A percentile compares a stretch with the other conserved stretches of the same genome.
Evolutionary conservation across 2,888 invertebrate genomes (phyloP).

Genomic region (Leptopilina myrica): DNA sequence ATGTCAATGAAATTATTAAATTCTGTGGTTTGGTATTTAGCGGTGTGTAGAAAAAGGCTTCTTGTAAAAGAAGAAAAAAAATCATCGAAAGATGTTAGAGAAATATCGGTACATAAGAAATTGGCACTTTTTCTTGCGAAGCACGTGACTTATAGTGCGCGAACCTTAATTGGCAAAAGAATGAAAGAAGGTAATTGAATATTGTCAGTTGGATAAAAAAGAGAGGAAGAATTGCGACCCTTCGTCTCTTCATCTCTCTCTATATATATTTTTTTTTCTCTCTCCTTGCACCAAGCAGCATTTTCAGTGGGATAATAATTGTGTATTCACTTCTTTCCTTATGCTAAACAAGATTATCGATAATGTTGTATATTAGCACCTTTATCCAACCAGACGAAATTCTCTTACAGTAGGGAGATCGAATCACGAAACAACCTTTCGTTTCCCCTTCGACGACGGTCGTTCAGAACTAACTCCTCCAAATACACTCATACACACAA

Average conservation of each 20-base stretch:
- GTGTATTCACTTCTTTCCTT: constrained; percentile 24
- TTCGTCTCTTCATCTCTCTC: neutral
- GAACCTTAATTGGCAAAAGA: neutral
- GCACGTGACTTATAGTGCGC: neutral
- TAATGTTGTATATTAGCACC: constrained; percentile 39
- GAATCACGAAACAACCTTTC: constrained; percentile 40
- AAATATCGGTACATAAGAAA: neutral
- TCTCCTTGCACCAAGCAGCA: neutral
- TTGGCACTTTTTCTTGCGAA: neutral
- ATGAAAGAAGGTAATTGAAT: constrained; percentile 2
- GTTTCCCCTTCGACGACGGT: constrained; percentile 37
- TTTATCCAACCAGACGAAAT: constrained; percentile 40
- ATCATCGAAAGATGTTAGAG: no score
- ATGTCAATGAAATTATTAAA: no score
- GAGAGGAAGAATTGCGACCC: neutral
- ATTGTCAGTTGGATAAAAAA: constrained; percentile 7
- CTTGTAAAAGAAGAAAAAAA: no score
- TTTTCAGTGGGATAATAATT: constrained; percentile 22
- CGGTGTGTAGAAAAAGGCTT: no score
- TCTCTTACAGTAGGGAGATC: constrained; percentile 41
- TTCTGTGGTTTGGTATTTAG: no score
- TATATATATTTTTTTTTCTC: neutral
- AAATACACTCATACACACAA: no score
- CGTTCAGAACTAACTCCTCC: constrained; percentile 32
- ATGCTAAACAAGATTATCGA: constrained; percentile 28